Evolutionary conservation across 2,797 vertebrate genomes (phyloP), one percentile per base, ranked within the genome.

Genomic region (Thaleichthys pacificus): DNA sequence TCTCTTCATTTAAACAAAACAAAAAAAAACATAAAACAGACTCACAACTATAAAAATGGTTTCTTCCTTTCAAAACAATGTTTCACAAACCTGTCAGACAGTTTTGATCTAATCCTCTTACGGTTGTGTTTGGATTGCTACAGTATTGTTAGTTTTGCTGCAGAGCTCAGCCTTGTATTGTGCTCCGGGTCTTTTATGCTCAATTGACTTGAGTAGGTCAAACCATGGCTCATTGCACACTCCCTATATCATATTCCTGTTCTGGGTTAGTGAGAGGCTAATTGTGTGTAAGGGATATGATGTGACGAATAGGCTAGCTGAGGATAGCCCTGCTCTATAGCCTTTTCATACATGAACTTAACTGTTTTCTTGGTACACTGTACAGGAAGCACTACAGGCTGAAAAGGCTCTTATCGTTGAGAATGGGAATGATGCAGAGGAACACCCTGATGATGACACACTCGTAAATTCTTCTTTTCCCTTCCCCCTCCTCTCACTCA

Each of bases 341-440:
- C 17, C 56, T 67, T 67, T 30, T 57, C 22, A 21, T 61, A 61
- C 1, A 35, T 66, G 49, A 85, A 88, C 69, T 32, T 57, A 73
- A 66, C 74, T n/a, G 69, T 89, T 30, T 84, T 90, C 78, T 64
- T 65, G 35, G 76, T 56, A 30, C 28, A 30, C 28, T 4, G 28
- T 4, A 69, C 89, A 94, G 94, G 93, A 93, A 81, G 87, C 87
- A 54, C 76, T 85, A 67, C 84, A 85, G 61, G 76, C 81, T 61
- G 85, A 91, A 80, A 72, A 81, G 77, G 70, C 73, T 0, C 57
- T 76, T 70, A 84, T 91, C 60, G 79, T 93, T 79, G 89, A 91
- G 83, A 95, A 94, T 1, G 93, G 91, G 35, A 90, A 88, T 2
- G 81, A 88, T 63, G 75, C 58, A 19, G 86, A 87, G 47, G 87